Percentiles rank a stretch among this genome's conserved stretches.
These are phyloP conservation scores for Gymnogyps californianus DNA, from an alignment of 2,113 vertebrate genomes.

Conservation along the genomic window DNA sequence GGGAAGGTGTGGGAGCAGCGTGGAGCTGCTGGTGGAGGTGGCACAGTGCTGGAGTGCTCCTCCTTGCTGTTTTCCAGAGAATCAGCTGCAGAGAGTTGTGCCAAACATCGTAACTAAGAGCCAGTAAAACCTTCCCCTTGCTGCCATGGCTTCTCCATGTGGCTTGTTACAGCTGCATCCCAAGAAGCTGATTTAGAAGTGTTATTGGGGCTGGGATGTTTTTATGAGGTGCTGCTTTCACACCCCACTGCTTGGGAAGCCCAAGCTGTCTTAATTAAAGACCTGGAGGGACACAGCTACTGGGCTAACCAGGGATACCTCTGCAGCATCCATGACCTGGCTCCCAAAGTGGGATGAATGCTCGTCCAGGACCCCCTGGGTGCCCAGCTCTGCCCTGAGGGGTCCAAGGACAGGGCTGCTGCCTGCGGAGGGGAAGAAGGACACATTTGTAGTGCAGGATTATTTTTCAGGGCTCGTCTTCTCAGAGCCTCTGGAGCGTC, in stretches of 20 bases:
- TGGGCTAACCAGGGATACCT: background rate
- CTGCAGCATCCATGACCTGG: background rate
- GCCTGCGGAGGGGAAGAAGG: background rate
- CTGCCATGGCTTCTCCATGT: background rate
- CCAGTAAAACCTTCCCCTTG: background rate
- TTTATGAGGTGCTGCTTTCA: conserved; percentile 16
- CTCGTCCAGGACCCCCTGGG: background rate
- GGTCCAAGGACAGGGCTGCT: background rate
- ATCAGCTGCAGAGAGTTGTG: background rate
- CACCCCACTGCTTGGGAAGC: background rate
- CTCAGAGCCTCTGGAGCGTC: background rate
- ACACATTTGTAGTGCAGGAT: background rate
- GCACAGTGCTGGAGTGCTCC: background rate
- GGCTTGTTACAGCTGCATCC: background rate
- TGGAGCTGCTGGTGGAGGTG: background rate
- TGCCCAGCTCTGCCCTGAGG: background rate
- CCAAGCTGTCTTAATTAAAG: background rate
- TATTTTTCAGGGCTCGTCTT: background rate
- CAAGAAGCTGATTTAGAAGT: background rate
- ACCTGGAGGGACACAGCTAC: background rate
- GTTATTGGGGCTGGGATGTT: background rate
- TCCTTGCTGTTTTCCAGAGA: background rate
- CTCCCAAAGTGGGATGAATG: background rate
- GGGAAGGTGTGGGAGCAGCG: background rate
- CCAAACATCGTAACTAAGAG: background rate